phyloP scores from a whole-genome alignment of 2,797 vertebrate genomes.

The Dallia pectoralis region DNA sequence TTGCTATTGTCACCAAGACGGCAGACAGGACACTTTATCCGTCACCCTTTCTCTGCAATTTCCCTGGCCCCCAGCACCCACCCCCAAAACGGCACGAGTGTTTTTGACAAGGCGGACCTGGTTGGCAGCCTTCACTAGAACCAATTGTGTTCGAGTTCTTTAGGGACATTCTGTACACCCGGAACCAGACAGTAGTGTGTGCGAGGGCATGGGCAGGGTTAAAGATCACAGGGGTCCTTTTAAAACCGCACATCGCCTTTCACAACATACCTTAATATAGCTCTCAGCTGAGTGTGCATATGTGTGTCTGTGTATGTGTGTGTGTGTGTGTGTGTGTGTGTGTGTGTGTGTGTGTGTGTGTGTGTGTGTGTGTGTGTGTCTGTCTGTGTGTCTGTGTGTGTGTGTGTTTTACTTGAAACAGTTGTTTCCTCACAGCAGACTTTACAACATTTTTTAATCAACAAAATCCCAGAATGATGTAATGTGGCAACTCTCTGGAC shows the following conservation, averaged over 20 bases:
- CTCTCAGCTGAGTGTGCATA: neutral
- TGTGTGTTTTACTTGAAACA: neutral
- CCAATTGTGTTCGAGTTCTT: constrained; percentile 39
- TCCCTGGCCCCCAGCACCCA: neutral
- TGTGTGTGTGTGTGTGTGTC: neutral
- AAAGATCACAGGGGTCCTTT: neutral
- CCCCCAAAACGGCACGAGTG: constrained; percentile 66
- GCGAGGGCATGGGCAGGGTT: neutral
- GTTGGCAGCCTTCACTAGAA: constrained; percentile 27
- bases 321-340: constrained; percentile 9
- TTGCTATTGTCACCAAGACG: too few species aligned
- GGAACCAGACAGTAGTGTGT: neutral
- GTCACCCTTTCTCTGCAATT: neutral
- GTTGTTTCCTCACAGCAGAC: neutral
- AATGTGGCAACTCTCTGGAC: neutral
- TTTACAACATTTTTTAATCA: constrained; percentile 4
- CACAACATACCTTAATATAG: constrained; percentile 6
- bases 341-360: too few species aligned
- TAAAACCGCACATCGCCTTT: neutral
- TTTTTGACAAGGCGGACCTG: constrained; percentile 55
- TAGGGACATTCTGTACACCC: neutral
- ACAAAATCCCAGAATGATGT: constrained; percentile 6
- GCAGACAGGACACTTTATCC: neutral
- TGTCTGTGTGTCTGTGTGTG: neutral
- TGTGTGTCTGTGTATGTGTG: constrained; percentile 3